These are phyloP conservation scores for Ecdyonurus torrentis DNA, from an alignment of 2,888 invertebrate genomes.

Conservation along the genomic window DNA sequence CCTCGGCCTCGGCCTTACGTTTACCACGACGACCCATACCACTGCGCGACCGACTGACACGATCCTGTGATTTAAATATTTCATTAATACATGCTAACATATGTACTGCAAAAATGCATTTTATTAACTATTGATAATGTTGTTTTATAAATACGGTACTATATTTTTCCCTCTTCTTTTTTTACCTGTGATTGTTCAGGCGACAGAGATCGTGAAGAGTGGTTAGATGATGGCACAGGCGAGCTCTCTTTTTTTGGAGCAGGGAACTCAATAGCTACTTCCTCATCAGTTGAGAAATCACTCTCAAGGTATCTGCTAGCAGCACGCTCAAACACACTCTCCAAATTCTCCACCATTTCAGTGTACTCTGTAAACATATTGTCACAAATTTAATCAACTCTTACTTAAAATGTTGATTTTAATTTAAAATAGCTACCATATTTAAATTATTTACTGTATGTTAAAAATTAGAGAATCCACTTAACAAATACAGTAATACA, in stretches of 20 bases:
- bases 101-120: too few species aligned
- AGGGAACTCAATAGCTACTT: slow-evolving; percentile 22
- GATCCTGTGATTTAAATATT: background rate
- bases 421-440: background rate
- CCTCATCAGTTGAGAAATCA: slow-evolving; percentile 56
- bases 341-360: slow-evolving; percentile 70
- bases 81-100: too few species aligned
- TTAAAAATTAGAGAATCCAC: background rate
- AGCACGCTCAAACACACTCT: slow-evolving; percentile 62
- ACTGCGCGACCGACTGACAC: background rate
- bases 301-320: slow-evolving; percentile 71
- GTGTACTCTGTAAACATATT: slow-evolving; percentile 68
- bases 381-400: background rate
- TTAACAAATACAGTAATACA: too few species aligned
- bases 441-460: background rate
- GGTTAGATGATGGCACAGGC: too few species aligned
- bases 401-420: background rate
- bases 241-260: background rate
- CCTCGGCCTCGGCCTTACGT: slow-evolving; percentile 15
- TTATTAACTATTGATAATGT: too few species aligned
- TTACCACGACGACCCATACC: slow-evolving; percentile 1
- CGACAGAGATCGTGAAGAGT: too few species aligned
- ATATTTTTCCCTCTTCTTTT: too few species aligned
- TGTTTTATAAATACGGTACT: too few species aligned
- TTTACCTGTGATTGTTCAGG: too few species aligned